Evolutionary conservation across 2,888 invertebrate species (phyloP).

Genomic region (Parochlus steinenii): DNA sequence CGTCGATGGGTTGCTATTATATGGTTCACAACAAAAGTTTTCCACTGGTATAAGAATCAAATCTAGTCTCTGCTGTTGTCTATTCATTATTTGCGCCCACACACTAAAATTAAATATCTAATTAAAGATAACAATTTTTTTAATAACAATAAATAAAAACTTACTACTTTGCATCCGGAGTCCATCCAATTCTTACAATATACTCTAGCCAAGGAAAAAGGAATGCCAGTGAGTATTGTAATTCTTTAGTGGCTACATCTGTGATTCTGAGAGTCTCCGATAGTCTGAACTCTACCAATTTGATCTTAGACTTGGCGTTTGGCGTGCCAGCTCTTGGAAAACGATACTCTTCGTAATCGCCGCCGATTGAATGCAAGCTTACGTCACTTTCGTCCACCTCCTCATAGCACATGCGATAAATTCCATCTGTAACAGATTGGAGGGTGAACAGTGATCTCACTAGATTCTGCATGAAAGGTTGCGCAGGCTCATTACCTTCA

Average conservation of each 20-base stretch:
- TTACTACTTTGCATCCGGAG: constrained; percentile 76
- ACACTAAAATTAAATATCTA: constrained; percentile 44
- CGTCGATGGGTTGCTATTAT: constrained; percentile 30
- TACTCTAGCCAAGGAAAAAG: constrained; percentile 92
- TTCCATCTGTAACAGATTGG: constrained; percentile 38
- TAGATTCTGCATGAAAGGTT: no score
- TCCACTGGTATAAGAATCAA: constrained; percentile 65
- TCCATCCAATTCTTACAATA: constrained; percentile 89
- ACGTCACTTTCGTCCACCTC: constrained; percentile 84
- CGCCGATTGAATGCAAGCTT: constrained; percentile 61
- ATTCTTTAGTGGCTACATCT: constrained; percentile 57
- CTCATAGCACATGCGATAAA: constrained; percentile 69
- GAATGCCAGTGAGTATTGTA: constrained; percentile 57
- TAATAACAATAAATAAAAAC: no score
- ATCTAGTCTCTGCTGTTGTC: constrained; percentile 72
- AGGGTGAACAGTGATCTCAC: constrained; percentile 2
- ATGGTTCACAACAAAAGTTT: constrained; percentile 42
- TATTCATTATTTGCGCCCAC: constrained; percentile 81
- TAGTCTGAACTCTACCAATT: constrained; percentile 65
- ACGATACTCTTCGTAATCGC: constrained; percentile 67
- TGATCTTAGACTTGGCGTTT: constrained; percentile 79
- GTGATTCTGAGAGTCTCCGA: constrained; percentile 44
- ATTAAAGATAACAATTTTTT: no score
- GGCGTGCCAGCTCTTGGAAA: constrained; percentile 79
- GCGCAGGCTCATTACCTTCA: constrained; percentile 33